phyloP scores from a whole-genome alignment of 2,888 invertebrate species.

The Blera fallax region DNA sequence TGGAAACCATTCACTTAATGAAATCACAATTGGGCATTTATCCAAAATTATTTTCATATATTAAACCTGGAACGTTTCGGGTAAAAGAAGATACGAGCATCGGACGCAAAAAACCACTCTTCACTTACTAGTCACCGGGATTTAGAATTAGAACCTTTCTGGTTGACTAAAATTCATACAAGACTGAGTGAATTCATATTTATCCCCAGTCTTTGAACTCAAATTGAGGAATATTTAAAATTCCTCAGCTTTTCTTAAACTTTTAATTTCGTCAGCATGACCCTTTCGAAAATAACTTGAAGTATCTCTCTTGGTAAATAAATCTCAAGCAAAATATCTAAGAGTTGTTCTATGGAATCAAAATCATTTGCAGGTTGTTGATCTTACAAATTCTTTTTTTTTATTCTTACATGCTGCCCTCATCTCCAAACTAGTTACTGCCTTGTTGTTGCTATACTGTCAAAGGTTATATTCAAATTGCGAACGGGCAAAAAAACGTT shows the following conservation, averaged over 20 bases:
- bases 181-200: too few relatives aligned
- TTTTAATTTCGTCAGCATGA: neutral
- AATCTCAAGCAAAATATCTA: slow-evolving; percentile 50
- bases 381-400: slow-evolving; percentile 45
- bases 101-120: too few relatives aligned
- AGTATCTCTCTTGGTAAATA: slow-evolving; percentile 45
- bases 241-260: neutral
- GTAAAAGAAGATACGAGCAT: too few relatives aligned
- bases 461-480: slow-evolving; percentile 73
- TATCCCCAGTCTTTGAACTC: too few relatives aligned
- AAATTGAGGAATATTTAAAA: neutral
- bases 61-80: too few relatives aligned
- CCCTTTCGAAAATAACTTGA: slow-evolving; percentile 6
- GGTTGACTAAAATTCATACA: too few relatives aligned
- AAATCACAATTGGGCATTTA: too few relatives aligned
- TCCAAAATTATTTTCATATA: too few relatives aligned
- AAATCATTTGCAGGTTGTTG: slow-evolving; percentile 72
- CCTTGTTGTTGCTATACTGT: slow-evolving; percentile 52
- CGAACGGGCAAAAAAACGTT: slow-evolving; percentile 36
- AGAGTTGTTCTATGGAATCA: slow-evolving; percentile 65
- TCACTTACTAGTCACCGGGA: too few relatives aligned
- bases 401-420: slow-evolving; percentile 34
- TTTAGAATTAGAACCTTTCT: too few relatives aligned
- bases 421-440: slow-evolving; percentile 52
- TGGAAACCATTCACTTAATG: too few relatives aligned